Percentiles rank a stretch among this genome's conserved stretches.
Evolutionary conservation across 2,113 vertebrate species (phyloP).

Genomic region (Aramus guarauna): DNA sequence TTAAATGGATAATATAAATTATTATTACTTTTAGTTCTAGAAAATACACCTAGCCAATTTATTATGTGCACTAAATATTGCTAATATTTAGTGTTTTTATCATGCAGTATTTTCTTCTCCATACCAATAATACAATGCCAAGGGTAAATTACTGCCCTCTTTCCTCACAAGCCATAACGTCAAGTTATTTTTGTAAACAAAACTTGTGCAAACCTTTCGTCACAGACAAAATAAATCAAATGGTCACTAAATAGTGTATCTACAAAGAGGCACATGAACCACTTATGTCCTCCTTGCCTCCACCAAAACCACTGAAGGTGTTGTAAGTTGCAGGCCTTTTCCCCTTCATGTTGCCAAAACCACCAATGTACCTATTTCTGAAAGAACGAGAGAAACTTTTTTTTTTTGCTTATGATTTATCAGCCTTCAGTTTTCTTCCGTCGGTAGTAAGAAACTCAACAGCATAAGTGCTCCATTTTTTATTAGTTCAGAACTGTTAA

Average conservation of each 20-base stretch:
- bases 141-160: not conserved
- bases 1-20: not conserved
- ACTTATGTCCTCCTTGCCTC: not conserved
- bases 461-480: not conserved
- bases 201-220: not conserved
- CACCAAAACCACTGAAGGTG: not conserved
- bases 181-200: not conserved
- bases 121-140: not conserved
- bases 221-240: not conserved
- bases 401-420: not conserved
- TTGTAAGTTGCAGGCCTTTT: not conserved
- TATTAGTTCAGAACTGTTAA: not conserved
- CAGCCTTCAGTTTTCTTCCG: constrained; percentile 13
- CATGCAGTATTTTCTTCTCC: not conserved
- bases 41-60: not conserved
- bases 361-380: not conserved
- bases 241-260: not conserved
- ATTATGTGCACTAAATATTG: not conserved
- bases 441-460: constrained; percentile 9
- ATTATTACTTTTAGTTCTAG: not conserved
- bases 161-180: not conserved
- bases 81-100: not conserved
- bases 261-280: not conserved
- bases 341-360: not conserved
- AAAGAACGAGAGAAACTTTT: not conserved